phyloP scores from a whole-genome alignment of 2,888 invertebrate species.

The Lampropteryx suffumata region DNA sequence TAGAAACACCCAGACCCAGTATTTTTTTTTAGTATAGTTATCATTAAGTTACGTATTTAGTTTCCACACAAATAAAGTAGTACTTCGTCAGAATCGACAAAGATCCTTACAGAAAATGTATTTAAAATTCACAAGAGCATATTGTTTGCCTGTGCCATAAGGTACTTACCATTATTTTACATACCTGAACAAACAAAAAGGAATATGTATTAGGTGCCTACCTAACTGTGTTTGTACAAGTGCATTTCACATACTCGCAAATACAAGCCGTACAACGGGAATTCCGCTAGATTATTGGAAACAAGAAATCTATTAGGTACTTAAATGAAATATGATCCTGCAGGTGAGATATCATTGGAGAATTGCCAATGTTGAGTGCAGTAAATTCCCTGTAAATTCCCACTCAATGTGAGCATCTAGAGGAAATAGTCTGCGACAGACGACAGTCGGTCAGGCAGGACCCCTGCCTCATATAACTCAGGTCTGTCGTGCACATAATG shows the following conservation, averaged over 20 bases:
- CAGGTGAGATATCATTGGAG: slow-evolving; percentile 4
- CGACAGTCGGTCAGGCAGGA: slow-evolving; percentile 39
- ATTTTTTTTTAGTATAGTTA: no score
- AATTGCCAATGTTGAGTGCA: neutral
- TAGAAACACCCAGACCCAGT: no score
- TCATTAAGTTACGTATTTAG: no score
- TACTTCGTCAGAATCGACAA: no score
- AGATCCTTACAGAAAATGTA: neutral
- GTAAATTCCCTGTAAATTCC: slow-evolving; percentile 1
- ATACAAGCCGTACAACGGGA: slow-evolving; percentile 1
- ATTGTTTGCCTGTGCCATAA: slow-evolving; percentile 5
- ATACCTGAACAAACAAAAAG: slow-evolving; percentile 1
- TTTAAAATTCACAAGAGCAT: slow-evolving; percentile 12
- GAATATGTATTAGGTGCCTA: no score
- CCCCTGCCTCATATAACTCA: slow-evolving; percentile 36
- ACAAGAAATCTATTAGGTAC: neutral
- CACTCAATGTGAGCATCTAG: slow-evolving; percentile 2
- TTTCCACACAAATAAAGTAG: no score
- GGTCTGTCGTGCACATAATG: slow-evolving; percentile 12
- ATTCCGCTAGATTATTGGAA: neutral
- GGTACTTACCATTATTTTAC: neutral
- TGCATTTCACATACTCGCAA: slow-evolving; percentile 7
- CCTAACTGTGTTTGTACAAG: slow-evolving; percentile 16
- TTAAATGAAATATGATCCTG: slow-evolving; percentile 2
- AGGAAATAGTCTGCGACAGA: slow-evolving; percentile 37